These are phyloP conservation scores for Chironomus riparius DNA, from an alignment of 2,888 invertebrate genomes.

Conservation along the genomic window DNA sequence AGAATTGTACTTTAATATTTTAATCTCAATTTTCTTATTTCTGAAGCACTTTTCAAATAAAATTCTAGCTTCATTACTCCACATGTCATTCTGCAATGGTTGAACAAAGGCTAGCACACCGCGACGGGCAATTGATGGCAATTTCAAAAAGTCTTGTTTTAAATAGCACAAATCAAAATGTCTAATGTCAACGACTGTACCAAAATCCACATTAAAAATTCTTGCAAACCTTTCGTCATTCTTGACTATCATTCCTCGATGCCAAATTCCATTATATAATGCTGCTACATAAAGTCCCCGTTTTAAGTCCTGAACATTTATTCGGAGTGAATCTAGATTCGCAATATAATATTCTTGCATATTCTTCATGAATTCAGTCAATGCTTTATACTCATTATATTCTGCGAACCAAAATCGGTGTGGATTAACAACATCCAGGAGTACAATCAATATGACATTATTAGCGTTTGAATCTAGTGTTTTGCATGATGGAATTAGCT, in stretches of 20 bases:
- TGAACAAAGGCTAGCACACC: neutral
- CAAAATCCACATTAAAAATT: neutral
- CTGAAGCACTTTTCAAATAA: neutral
- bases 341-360: neutral
- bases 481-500: neutral
- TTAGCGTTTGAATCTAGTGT: conserved; percentile 60
- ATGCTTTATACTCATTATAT: neutral
- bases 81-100: neutral
- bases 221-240: neutral
- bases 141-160: neutral
- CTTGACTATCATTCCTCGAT: neutral
- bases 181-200: neutral
- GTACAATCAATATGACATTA: conserved; percentile 65
- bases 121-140: neutral
- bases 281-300: neutral
- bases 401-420: conserved; percentile 14
- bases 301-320: neutral
- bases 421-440: conserved; percentile 59
- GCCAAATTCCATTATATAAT: neutral
- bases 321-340: neutral
- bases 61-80: neutral
- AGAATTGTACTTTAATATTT: neutral
- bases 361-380: neutral
- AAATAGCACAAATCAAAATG: neutral
- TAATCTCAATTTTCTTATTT: neutral